A percentile compares a stretch with the other conserved stretches of the same genome.
Conservation (phyloP, 2,113 vertebrate genomes). For the Dinomys branickii region DNA sequence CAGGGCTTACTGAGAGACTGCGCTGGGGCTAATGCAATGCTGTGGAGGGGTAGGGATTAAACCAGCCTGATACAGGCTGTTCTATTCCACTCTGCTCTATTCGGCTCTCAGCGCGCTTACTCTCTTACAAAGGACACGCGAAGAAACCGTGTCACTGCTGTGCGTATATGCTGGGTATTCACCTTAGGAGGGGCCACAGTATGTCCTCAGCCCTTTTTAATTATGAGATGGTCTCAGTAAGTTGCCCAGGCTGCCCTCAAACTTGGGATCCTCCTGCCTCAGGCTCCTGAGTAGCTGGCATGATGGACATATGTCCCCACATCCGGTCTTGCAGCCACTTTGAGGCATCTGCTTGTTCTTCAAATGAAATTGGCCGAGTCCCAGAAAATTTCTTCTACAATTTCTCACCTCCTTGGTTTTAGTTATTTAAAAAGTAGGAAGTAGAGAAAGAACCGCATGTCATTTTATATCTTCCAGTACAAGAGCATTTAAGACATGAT, state of each 20-base stretch:
- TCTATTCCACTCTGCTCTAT: not conserved
- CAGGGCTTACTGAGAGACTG: not conserved
- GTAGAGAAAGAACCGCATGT: not conserved
- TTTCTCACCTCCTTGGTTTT: not conserved
- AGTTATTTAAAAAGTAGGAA: not conserved
- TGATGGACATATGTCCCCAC: not conserved
- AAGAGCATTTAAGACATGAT: not conserved
- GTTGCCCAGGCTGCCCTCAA: not conserved
- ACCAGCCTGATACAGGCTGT: not conserved
- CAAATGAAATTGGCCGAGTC: not conserved
- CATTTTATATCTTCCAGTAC: slow-evolving; percentile 4
- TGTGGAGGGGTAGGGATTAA: not conserved
- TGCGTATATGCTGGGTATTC: not conserved
- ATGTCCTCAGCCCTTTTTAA: not conserved
- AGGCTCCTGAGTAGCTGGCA: not conserved
- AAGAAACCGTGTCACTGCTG: not conserved
- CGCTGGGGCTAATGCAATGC: not conserved
- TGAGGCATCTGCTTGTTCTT: not conserved
- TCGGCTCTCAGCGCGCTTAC: not conserved
- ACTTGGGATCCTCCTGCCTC: not conserved
- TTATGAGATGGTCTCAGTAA: not conserved
- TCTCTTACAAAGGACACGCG: not conserved
- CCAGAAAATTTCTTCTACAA: not conserved
- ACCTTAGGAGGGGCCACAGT: too few relatives aligned
- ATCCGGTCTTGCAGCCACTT: not conserved